Conservation (phyloP, 2,797 vertebrate genomes). For the Alosa sapidissima region DNA sequence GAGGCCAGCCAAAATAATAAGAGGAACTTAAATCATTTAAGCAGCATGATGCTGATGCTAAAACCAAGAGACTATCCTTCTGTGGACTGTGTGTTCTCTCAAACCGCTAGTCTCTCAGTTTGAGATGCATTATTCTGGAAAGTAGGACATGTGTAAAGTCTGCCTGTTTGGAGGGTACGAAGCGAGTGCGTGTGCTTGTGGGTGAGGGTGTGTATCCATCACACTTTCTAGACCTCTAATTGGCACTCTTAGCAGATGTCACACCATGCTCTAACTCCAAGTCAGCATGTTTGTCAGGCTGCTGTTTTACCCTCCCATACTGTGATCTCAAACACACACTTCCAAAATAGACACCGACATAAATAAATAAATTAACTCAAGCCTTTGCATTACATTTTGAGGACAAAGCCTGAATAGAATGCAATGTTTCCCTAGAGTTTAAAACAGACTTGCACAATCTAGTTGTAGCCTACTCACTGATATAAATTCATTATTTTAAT, state of each 20-base stretch:
- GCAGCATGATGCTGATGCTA: conserved; percentile 54
- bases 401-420: not conserved
- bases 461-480: not conserved
- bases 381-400: not conserved
- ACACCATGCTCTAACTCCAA: conserved; percentile 24
- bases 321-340: conserved; percentile 3
- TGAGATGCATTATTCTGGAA: not conserved
- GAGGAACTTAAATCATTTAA: conserved; percentile 45
- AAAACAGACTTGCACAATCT: not conserved
- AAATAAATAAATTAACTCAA: conserved; percentile 9
- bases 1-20: conserved; percentile 28
- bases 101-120: conserved; percentile 32
- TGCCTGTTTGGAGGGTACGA: not conserved
- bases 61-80: conserved; percentile 42
- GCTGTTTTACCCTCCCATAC: conserved; percentile 4
- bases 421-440: not conserved
- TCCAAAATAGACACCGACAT: conserved; percentile 1
- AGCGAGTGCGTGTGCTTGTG: not conserved
- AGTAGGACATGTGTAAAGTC: conserved; percentile 21
- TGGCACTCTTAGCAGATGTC: conserved; percentile 36
- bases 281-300: conserved; percentile 27
- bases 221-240: conserved; percentile 31
- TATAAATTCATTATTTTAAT: not conserved
- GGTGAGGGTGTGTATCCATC: not conserved
- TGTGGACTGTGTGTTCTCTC: conserved; percentile 49